Evolutionary conservation across 1,140 invertebrate species (phyloP).

Genomic region (Dendrolimus punctatus): DNA sequence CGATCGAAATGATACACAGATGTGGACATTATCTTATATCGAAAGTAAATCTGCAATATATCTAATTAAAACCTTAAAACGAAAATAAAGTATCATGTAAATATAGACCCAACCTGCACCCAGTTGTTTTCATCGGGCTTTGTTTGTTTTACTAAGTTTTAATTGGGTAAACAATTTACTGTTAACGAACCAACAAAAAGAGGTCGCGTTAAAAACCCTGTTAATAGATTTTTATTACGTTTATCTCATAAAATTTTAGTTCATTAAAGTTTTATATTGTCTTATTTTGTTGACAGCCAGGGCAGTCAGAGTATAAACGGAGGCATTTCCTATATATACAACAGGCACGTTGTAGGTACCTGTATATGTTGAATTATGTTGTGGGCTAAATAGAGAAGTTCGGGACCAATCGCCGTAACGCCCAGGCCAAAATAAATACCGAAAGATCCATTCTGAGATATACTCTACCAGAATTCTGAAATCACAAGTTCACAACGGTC

Average conservation of each 20-base stretch:
- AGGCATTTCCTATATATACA: no score
- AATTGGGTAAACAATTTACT: constrained; percentile 54
- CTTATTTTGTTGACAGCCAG: no score
- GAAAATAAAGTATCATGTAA: constrained; percentile 1
- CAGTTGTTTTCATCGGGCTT: constrained; percentile 17
- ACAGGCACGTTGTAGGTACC: no score
- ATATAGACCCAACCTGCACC: constrained; percentile 9
- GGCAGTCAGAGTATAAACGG: no score
- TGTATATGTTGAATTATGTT: no score
- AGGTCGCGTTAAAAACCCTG: constrained; percentile 25
- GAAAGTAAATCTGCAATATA: background rate
- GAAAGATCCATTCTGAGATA: no score
- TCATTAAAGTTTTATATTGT: no score
- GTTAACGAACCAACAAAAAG: constrained; percentile 38
- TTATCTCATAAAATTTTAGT: background rate
- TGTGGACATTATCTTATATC: background rate
- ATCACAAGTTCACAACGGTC: no score
- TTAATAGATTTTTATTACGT: constrained; percentile 18
- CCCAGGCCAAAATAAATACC: no score
- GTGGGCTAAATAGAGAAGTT: no score
- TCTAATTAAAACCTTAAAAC: background rate
- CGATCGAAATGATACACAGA: background rate
- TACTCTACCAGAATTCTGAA: no score
- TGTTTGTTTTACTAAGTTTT: constrained; percentile 47
- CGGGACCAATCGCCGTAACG: no score